phyloP scores from a whole-genome alignment of 2,888 invertebrate genomes.

The Parelbella ahira region DNA sequence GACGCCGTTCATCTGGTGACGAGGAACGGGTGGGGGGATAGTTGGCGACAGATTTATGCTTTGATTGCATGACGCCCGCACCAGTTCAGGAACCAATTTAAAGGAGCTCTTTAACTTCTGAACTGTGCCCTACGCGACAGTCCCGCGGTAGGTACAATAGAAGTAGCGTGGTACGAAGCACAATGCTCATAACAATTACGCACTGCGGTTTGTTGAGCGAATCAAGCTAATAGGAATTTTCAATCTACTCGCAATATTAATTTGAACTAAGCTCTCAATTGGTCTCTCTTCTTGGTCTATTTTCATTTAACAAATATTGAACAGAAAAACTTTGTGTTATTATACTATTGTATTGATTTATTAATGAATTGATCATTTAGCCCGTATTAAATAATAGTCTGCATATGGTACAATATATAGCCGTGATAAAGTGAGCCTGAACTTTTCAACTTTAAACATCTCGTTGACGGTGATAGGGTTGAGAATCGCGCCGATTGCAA shows the following conservation, averaged over 20 bases:
- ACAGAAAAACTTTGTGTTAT: background rate
- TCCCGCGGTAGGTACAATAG: too few species aligned
- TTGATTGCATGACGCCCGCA: constrained; percentile 56
- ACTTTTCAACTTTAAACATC: too few species aligned
- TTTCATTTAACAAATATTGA: constrained; percentile 4
- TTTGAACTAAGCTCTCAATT: too few species aligned
- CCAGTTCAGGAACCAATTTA: constrained; percentile 56
- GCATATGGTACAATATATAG: too few species aligned
- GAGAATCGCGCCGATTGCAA: background rate
- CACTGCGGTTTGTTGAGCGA: constrained; percentile 17
- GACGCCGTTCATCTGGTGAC: too few species aligned
- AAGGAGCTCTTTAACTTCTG: constrained; percentile 25
- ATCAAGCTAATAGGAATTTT: constrained; percentile 14
- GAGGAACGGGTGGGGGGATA: too few species aligned
- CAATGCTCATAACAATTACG: constrained; percentile 18
- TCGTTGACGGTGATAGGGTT: background rate
- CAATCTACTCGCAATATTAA: too few species aligned
- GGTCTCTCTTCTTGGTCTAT: constrained; percentile 5
- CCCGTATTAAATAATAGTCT: too few species aligned
- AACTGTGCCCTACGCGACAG: constrained; percentile 15
- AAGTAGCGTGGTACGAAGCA: too few species aligned
- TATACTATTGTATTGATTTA: too few species aligned
- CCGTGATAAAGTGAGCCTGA: too few species aligned
- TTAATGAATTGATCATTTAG: too few species aligned
- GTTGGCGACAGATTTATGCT: constrained; percentile 65